Evolutionary conservation across 2,113 vertebrate species (phyloP).

Genomic region (Callipepla squamata): DNA sequence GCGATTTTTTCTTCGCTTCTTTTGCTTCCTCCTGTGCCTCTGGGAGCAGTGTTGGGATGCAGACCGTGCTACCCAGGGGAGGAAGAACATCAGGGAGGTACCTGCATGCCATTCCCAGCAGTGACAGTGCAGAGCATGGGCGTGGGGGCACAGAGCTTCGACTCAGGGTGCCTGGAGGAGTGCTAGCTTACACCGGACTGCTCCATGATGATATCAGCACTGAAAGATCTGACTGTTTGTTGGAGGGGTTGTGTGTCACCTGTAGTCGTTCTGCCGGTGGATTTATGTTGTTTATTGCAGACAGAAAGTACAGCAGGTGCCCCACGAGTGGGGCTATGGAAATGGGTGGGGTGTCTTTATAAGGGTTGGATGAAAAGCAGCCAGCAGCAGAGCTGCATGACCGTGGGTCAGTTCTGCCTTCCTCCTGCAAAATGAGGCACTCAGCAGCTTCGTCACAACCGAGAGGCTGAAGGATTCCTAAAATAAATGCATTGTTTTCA

Average conservation of each 20-base stretch:
- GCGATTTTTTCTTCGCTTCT: not conserved
- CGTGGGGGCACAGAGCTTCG: rapidly evolving
- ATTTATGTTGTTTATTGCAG: not conserved
- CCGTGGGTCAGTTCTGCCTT: not conserved
- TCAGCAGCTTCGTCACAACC: not conserved
- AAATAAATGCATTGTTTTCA: not conserved
- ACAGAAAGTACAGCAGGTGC: not conserved
- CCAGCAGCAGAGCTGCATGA: not conserved
- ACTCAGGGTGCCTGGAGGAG: not conserved
- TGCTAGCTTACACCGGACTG: rapidly evolving
- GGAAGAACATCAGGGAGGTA: not conserved
- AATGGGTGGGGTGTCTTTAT: not conserved
- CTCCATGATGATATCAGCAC: not conserved
- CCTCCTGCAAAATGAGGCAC: not conserved
- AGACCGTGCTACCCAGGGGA: not conserved
- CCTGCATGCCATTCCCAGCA: not conserved
- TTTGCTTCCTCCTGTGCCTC: not conserved
- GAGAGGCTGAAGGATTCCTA: not conserved
- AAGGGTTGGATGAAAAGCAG: not conserved
- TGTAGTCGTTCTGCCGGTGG: rapidly evolving
- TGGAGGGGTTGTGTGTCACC: rapidly evolving
- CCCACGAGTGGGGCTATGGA: not conserved
- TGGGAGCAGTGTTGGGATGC: rapidly evolving
- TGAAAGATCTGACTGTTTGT: rapidly evolving
- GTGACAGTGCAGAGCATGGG: not conserved